phyloP scores from a whole-genome alignment of 2,797 vertebrate species.

The Denticeps clupeoides region DNA sequence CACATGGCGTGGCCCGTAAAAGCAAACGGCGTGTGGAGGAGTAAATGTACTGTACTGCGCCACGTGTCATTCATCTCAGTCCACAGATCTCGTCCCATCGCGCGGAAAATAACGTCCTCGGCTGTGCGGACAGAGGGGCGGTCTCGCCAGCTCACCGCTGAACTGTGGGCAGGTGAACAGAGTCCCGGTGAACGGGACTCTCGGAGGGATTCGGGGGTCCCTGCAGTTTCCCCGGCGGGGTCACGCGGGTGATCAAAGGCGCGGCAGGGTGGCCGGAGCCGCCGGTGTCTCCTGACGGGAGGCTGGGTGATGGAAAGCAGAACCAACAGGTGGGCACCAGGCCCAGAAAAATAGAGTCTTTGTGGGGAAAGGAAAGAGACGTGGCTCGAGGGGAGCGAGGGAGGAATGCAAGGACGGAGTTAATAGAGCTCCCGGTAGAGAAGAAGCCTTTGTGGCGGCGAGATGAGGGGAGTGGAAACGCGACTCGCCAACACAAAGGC shows the following conservation, averaged over 20 bases:
- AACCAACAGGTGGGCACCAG: constrained; percentile 55
- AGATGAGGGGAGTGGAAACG: too few relatives aligned
- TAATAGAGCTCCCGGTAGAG: too few relatives aligned
- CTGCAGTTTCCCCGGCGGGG: constrained; percentile 27
- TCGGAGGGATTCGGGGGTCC: too few relatives aligned
- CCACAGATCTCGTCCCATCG: constrained; percentile 33
- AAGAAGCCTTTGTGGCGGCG: too few relatives aligned
- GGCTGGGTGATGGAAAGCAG: constrained; percentile 44
- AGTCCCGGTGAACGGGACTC: too few relatives aligned
- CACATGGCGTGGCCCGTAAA: constrained; percentile 41
- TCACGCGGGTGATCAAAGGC: constrained; percentile 49
- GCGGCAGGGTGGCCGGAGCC: constrained; percentile 28
- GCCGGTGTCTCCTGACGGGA: constrained; percentile 32
- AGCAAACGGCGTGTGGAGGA: constrained; percentile 38
- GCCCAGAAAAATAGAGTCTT: constrained; percentile 48
- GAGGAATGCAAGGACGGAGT: constrained; percentile 4
- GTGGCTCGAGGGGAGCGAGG: constrained; percentile 5
- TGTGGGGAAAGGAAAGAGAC: constrained; percentile 40
- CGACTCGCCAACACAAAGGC: too few relatives aligned
- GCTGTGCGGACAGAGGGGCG: too few relatives aligned
- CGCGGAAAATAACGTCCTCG: too few relatives aligned
- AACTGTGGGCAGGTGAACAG: too few relatives aligned
- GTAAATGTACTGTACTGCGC: constrained; percentile 29
- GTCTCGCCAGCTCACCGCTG: too few relatives aligned
- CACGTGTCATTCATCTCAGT: constrained; percentile 38